Conservation (phyloP, 1,140 invertebrate genomes). For the Dendroctonus ponderosae region DNA sequence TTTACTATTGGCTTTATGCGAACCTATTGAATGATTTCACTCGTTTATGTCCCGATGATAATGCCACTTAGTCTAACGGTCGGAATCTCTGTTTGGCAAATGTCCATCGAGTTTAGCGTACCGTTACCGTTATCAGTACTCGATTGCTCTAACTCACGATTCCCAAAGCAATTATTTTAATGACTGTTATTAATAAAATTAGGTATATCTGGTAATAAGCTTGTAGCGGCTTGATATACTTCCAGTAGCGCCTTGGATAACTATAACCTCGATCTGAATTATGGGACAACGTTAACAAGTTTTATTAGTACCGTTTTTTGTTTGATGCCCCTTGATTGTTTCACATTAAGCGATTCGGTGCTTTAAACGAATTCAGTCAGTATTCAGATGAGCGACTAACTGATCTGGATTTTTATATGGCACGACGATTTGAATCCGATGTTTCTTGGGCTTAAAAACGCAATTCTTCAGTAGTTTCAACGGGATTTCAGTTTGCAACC, state of each 20-base stretch:
- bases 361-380: background rate
- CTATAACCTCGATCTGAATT: constrained; percentile 12
- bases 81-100: background rate
- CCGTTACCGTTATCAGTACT: background rate
- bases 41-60: no score
- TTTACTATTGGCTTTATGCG: no score
- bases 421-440: background rate
- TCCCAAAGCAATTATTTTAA: constrained; percentile 9
- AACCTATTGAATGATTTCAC: no score
- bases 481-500: no score
- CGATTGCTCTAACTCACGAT: background rate
- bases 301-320: constrained; percentile 10
- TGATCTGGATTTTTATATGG: background rate
- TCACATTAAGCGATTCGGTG: no score
- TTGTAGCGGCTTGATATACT: constrained; percentile 4
- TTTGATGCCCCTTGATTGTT: no score
- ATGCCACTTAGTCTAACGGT: no score
- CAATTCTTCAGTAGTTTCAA: background rate
- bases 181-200: constrained; percentile 17
- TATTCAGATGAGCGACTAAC: background rate
- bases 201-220: constrained; percentile 8
- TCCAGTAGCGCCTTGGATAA: constrained; percentile 14
- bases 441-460: background rate
- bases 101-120: background rate
- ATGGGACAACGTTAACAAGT: constrained; percentile 14